Conservation (phyloP, 2,888 invertebrate genomes). For the Alcis repandata region DNA sequence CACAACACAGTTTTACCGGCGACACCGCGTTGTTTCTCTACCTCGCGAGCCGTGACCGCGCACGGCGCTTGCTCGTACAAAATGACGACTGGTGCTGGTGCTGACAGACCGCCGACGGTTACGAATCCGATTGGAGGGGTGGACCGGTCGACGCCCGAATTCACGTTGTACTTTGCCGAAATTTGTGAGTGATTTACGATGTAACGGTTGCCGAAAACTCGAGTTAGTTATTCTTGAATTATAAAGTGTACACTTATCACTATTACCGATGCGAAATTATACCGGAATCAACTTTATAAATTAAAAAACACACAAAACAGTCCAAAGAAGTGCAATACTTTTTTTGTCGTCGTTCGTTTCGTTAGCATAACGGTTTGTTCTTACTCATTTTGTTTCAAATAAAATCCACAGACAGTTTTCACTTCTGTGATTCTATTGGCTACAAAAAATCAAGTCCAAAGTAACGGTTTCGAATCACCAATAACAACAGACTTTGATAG, state of each 20-base stretch:
- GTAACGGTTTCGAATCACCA: not conserved
- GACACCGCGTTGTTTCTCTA: slow-evolving; percentile 55
- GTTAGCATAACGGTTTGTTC: slow-evolving; percentile 25
- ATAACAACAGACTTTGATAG: not conserved
- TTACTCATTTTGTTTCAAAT: not conserved
- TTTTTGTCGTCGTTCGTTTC: slow-evolving; percentile 33
- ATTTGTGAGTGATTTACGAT: slow-evolving; percentile 60
- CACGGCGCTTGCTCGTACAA: slow-evolving; percentile 76
- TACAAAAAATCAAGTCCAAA: not conserved
- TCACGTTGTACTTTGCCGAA: slow-evolving; percentile 73
- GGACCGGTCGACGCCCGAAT: slow-evolving; percentile 86
- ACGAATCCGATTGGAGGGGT: slow-evolving; percentile 81
- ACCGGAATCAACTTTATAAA: slow-evolving; percentile 52
- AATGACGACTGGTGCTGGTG: slow-evolving; percentile 70
- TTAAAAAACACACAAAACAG: slow-evolving; percentile 62
- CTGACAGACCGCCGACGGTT: slow-evolving; percentile 72
- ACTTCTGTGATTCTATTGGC: slow-evolving; percentile 2
- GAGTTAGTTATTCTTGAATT: slow-evolving; percentile 45
- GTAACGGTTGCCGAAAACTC: slow-evolving; percentile 44
- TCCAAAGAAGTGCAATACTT: slow-evolving; percentile 58
- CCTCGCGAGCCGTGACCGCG: slow-evolving; percentile 64
- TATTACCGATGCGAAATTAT: slow-evolving; percentile 44
- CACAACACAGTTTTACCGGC: slow-evolving; percentile 69
- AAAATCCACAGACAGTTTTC: not conserved
- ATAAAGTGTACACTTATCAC: slow-evolving; percentile 49